Conservation (phyloP, 2,113 vertebrate genomes). For the Cettia cetti region DNA sequence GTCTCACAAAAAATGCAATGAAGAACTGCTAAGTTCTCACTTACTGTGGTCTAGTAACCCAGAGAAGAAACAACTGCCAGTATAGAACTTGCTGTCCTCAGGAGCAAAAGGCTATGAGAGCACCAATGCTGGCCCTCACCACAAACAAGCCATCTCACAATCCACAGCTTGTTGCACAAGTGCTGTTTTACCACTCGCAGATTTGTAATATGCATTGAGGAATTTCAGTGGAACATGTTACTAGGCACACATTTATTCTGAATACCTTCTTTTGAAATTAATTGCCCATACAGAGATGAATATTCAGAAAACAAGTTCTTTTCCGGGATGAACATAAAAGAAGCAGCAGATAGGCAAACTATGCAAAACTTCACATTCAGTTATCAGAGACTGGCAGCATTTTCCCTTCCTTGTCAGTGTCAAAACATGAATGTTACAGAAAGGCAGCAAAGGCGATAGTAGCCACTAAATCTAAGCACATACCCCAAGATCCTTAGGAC, state of each 20-base stretch:
- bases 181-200: background rate
- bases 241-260: background rate
- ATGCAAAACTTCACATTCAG: background rate
- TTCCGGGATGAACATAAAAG: background rate
- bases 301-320: background rate
- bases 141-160: background rate
- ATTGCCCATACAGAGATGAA: background rate
- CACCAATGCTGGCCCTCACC: background rate
- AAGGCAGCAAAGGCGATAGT: background rate
- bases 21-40: background rate
- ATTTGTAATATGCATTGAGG: background rate
- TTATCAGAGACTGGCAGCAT: too few species aligned
- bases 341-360: background rate
- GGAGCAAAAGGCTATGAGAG: background rate
- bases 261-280: background rate
- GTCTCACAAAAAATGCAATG: background rate
- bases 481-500: background rate
- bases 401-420: background rate
- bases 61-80: background rate
- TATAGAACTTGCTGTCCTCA: background rate
- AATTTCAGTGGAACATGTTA: background rate
- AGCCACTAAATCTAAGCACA: background rate
- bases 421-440: background rate
- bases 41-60: accelerated
- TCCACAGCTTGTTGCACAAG: background rate